These are phyloP conservation scores for Callitettix versicolor DNA, from an alignment of 1,140 invertebrate genomes.

Conservation along the genomic window DNA sequence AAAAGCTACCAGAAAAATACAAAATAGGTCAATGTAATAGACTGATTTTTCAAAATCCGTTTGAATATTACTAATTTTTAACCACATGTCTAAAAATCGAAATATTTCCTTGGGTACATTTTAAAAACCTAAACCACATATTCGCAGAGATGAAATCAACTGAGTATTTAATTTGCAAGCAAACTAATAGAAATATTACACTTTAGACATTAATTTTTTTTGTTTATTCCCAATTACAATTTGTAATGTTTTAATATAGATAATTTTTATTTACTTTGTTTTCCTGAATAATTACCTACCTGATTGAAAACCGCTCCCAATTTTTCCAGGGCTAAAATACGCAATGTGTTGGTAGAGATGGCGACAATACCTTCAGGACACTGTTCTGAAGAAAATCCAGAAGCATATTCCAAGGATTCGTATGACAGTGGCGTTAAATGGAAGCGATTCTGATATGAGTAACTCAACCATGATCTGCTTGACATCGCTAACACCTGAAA, in stretches of 20 bases:
- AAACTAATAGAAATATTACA: conserved; percentile 1
- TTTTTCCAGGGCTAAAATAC: conserved; percentile 96
- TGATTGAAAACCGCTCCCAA: conserved; percentile 98
- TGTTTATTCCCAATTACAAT: no score
- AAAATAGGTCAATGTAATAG: no score
- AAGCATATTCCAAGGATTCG: conserved; percentile 93
- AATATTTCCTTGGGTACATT: neutral
- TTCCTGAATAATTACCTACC: conserved; percentile 27
- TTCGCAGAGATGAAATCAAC: neutral
- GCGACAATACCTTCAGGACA: conserved; percentile 99
- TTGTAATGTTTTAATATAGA: neutral
- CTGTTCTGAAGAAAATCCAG: conserved; percentile 96
- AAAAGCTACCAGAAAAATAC: no score
- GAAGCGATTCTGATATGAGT: conserved; percentile 95
- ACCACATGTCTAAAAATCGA: no score
- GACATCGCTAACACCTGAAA: conserved; percentile 85
- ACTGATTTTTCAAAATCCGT: no score
- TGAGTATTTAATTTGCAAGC: neutral
- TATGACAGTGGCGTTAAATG: conserved; percentile 94
- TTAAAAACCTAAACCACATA: neutral
- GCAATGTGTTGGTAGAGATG: conserved; percentile 93
- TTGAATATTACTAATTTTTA: no score
- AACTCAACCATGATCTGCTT: conserved; percentile 94
- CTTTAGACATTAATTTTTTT: neutral
- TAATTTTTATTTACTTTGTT: no score